Evolutionary conservation across 2,797 vertebrate genomes (phyloP), one percentile per base, ranked within the genome.

Genomic region (Argentina silus): DNA sequence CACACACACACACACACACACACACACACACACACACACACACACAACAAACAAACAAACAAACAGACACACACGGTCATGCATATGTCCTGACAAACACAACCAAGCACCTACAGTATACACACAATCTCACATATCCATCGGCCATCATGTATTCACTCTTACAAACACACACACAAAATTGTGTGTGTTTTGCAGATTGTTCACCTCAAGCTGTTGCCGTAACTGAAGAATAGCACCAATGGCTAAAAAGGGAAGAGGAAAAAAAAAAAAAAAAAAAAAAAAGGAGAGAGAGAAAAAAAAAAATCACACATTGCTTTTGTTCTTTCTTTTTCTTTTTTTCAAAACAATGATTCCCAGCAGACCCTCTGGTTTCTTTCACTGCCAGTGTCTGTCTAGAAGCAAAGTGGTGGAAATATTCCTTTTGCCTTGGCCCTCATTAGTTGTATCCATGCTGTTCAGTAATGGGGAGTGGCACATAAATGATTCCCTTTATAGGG

Each of bases 401-500:
- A 95, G 93, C 91, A 90, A 92, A 94, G 90, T 91, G 82, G 74
- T 63, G 81, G 92, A 94, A 93, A 93, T 92, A 92, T 93, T 94
- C 90, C 89, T 93, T 93, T 93, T 94, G 92, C 92, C 90, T 91
- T 85, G 86, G 88, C 92, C 94, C 95, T 96, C 95, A 95, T 96
- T 95, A 96, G 90, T 71, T 75, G 93, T 94, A 92, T 92, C 94
- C 95, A 93, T 94, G 93, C 95, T 95, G 93, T 93, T 96, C 95
- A 90, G 77, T 93, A 95, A 95, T 85, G 76, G 94, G 94, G 93
- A 94, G 89, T 93, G 93, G 93, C 93, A 94, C 93, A 96, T 93
- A 95, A 96, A 96, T 94, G 93, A 96, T 95, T 92, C 91, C 93
- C 95, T 96, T 96, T 95, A 94, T 93, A 93, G 94, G 92, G 92